These are phyloP conservation scores for Dolichoris vasculosae DNA, from an alignment of 1,140 invertebrate species.

Conservation along the genomic window DNA sequence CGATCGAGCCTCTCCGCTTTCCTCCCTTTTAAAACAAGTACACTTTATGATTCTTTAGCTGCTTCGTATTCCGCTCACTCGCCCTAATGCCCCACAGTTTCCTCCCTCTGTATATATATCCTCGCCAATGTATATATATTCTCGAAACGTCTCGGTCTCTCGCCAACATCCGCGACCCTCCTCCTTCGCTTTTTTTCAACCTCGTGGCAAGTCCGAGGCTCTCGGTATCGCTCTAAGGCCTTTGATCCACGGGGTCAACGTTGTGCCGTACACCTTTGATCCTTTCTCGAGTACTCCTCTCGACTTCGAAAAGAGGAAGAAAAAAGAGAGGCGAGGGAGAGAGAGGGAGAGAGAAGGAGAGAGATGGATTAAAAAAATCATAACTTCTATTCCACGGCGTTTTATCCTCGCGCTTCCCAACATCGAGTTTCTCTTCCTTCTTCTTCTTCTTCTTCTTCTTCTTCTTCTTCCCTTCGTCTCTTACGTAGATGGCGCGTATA, in stretches of 20 bases:
- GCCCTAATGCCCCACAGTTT: slow-evolving; percentile 56
- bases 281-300: slow-evolving; percentile 9
- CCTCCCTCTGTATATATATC: slow-evolving; percentile 51
- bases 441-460: neutral
- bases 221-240: slow-evolving; percentile 55
- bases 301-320: neutral
- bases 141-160: neutral
- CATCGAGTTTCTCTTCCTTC: neutral
- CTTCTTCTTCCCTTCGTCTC: neutral
- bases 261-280: slow-evolving; percentile 42
- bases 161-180: neutral
- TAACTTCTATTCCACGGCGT: slow-evolving; percentile 25
- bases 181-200: neutral
- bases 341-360: neutral
- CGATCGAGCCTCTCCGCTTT: slow-evolving; percentile 43
- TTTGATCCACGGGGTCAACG: slow-evolving; percentile 60
- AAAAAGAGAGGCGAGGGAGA: neutral
- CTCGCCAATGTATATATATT: slow-evolving; percentile 34
- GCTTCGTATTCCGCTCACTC: slow-evolving; percentile 71
- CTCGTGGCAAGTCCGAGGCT: slow-evolving; percentile 49
- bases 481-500: neutral
- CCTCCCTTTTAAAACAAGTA: slow-evolving; percentile 51
- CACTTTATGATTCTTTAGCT: slow-evolving; percentile 63
- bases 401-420: slow-evolving; percentile 5
- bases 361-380: slow-evolving; percentile 8